phyloP scores from a whole-genome alignment of 2,113 vertebrate species.

The Ophthalmolycus amberensis region DNA sequence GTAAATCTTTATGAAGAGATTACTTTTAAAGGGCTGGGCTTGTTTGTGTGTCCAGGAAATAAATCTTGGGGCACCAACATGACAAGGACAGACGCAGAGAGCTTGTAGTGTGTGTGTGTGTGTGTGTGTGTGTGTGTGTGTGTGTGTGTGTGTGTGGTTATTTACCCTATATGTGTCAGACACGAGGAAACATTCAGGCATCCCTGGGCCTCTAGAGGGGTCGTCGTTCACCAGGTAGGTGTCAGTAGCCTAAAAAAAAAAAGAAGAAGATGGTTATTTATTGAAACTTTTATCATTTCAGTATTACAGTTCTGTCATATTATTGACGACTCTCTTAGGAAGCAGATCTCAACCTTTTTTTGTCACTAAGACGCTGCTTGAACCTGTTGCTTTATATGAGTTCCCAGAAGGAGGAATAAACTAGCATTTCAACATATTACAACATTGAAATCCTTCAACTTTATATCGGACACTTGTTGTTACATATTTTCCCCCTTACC shows the following conservation, averaged over 20 bases:
- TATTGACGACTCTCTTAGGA: background rate
- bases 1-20: conserved; percentile 31
- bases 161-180: conserved; percentile 86
- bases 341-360: background rate
- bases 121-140: conserved; percentile 46
- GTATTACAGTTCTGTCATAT: background rate
- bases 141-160: conserved; percentile 41
- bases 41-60: conserved; percentile 53
- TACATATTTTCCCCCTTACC: background rate
- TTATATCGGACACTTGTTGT: background rate
- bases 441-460: background rate
- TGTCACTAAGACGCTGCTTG: background rate
- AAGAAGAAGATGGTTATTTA: conserved; percentile 31
- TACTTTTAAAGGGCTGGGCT: conserved; percentile 17
- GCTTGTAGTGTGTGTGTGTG: conserved; percentile 21
- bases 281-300: conserved; percentile 2
- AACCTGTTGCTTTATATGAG: background rate
- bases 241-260: conserved; percentile 82
- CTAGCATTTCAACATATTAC: background rate
- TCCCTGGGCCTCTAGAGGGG: conserved; percentile 82
- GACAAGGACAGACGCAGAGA: conserved; percentile 23
- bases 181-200: conserved; percentile 87
- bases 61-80: conserved; percentile 19
- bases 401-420: background rate
- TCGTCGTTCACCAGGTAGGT: conserved; percentile 86